phyloP scores from a whole-genome alignment of 1,140 invertebrate genomes.

The Kradibia gibbosae region DNA sequence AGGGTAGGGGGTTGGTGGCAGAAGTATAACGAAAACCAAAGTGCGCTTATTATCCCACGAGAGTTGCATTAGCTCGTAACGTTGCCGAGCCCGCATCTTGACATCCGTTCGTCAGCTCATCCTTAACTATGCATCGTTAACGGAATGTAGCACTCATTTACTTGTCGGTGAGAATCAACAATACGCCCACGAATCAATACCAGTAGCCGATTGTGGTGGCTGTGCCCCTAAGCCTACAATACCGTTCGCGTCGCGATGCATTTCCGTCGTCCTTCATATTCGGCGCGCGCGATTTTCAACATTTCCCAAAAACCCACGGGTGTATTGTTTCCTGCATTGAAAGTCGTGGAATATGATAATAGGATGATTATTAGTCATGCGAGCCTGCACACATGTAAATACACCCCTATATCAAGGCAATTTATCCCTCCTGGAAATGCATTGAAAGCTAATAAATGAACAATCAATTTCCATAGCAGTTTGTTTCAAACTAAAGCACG shows the following conservation, averaged over 20 bases:
- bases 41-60: slow-evolving; percentile 54
- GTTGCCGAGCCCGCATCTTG: slow-evolving; percentile 59
- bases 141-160: slow-evolving; percentile 65
- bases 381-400: not conserved
- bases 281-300: not conserved
- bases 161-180: slow-evolving; percentile 38
- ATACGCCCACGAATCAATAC: slow-evolving; percentile 46
- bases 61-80: slow-evolving; percentile 19
- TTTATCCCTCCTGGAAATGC: not conserved
- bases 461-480: too few species aligned
- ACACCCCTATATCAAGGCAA: not conserved
- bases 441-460: not conserved
- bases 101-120: slow-evolving; percentile 57
- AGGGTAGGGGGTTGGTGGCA: not conserved
- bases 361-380: not conserved
- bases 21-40: not conserved
- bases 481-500: too few species aligned
- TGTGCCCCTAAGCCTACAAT: too few species aligned
- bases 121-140: slow-evolving; percentile 10
- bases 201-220: not conserved
- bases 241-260: too few species aligned
- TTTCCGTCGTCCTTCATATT: too few species aligned
- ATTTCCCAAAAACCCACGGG: slow-evolving; percentile 61
- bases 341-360: not conserved
- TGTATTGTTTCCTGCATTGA: slow-evolving; percentile 17